Conservation (phyloP, 2,113 vertebrate genomes). For the Atrichornis clamosus region DNA sequence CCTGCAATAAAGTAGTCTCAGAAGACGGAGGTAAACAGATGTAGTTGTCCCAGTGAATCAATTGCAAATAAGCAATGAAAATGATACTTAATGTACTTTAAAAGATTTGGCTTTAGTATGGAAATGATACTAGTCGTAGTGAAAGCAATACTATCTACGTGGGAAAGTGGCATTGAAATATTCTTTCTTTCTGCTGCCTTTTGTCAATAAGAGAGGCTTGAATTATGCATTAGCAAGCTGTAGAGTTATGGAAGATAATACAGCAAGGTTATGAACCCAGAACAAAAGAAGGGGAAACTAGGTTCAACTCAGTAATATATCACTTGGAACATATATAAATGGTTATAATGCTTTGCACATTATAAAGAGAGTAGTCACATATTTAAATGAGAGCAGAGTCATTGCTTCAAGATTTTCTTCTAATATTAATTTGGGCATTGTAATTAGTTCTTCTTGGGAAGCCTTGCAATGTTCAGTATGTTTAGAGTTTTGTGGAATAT, state of each 20-base stretch:
- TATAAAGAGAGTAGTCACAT: constrained; percentile 27
- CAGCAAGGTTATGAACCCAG: constrained; percentile 60
- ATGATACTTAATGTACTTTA: constrained; percentile 4
- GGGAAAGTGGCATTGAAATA: constrained; percentile 11
- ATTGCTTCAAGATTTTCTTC: constrained; percentile 24
- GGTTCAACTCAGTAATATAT: constrained; percentile 54
- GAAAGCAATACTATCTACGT: constrained; percentile 19
- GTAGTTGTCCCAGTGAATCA: neutral
- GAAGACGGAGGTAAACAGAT: constrained; percentile 39
- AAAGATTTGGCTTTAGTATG: constrained; percentile 1
- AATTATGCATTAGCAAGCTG: constrained; percentile 66
- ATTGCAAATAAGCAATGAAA: neutral
- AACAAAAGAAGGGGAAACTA: constrained; percentile 59
- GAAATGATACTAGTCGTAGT: constrained; percentile 23
- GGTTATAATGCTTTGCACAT: constrained; percentile 28
- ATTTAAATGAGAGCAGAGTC: constrained; percentile 42
- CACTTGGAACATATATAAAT: constrained; percentile 45
- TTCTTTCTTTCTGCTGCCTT: constrained; percentile 14
- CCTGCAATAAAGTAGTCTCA: neutral
- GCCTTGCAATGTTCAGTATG: neutral
- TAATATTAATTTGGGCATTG: constrained; percentile 37
- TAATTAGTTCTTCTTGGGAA: constrained; percentile 60
- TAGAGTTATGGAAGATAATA: constrained; percentile 64
- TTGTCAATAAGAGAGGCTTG: constrained; percentile 63
- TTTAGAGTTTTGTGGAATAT: constrained; percentile 30